Base-by-base conservation (phyloP, 2,797 vertebrate species). In the Ibycter americanus region DNA sequence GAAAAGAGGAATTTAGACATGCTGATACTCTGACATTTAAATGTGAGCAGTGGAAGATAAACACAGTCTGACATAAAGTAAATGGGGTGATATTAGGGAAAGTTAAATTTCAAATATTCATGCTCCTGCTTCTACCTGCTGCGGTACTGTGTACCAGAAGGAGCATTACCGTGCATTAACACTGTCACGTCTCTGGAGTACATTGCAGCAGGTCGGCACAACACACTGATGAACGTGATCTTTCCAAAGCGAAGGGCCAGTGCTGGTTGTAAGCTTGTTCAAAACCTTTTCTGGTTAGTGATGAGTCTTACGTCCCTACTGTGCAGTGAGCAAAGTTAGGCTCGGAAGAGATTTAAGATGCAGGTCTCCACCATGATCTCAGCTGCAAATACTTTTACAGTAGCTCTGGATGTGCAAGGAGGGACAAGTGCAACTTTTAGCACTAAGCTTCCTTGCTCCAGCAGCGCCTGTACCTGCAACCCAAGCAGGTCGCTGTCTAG, bases 11-110 rank as follows among this genome's bases (percentile, higher is more conserved):
- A 95, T 96, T 93, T 92, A 92, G 91, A 93, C 89, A 67, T 93
- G 93, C 93, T 90, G 93, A 83, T 95, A 59, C 89, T 85, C 87
- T 96, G 96, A 95, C 94, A 96, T 96, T 96, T 96, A 96, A 96
- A 93, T 93, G 96, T 79, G 91, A 96, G 65, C 91, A 51, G 66
- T 31, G 26, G 87, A 92, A 94, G 95, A 86, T 85, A 92, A 95
- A 96, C 91, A 92, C 67, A n/a, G 71, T 15, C 87, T 76, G 91
- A 82, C 76, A 90, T n/a, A 79, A 71, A 83, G 87, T 49, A 92
- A 94, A 90, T 79, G 87, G 86, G 87, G 61, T 87, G 91, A 92
- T 90, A 71, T 46, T 71, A 81, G 89, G 86, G 20, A 71, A 95
- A 79, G 89, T 93, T 93, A 72, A 46, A 93, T 83, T 81, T 58